Base-by-base conservation (phyloP, 2,113 vertebrate species). In the Propithecus coquereli region DNA sequence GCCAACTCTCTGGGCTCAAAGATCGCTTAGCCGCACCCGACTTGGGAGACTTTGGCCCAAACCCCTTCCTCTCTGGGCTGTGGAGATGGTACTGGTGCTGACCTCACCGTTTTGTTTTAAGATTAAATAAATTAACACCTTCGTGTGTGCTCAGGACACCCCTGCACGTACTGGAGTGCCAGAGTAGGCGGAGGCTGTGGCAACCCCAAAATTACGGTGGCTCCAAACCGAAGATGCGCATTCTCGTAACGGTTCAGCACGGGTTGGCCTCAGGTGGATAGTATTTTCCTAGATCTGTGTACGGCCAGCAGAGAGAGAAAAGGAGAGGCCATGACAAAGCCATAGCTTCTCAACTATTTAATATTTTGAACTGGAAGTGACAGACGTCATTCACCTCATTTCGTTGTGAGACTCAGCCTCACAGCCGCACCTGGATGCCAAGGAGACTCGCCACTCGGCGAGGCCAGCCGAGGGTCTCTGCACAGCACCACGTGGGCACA, bases 231-330 rank as follows among this genome's bases (percentile, higher is more conserved):
- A 8, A 61, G 18, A 16, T 17, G 30, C 34, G 6, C 34, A 37
- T 65, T 57, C 50, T 11, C 17, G 13, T 18, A 25, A 34, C 27
- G 17, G 40, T 81, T 81, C 76, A 34, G 5, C 2, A 1, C 3
- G n/a, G 18, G 6, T 57, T 2, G 16, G 8, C 40, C 43, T 3
- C 1, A 12, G 22, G 3, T 14, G 25, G 14, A 40, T 16, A 0
- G 12, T 43, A 30, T 61, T 45, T 6, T 37, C 54, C 17, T 43
- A 27, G 70, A 30, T 50, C 11, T 37, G 16, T 9, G 16, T 3
- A 1, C 13, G 5, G 0, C 54, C 30, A 8, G 73, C 16, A 5
- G 17, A 18, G 20, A 59, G 37, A 57, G 17, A 6, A 6, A 12
- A 76, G 57, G 57, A 74, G 6, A 30, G 70, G 6, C 30, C 37